These are phyloP conservation scores for Synergus itoensis DNA, from an alignment of 2,888 invertebrate species.

Conservation along the genomic window DNA sequence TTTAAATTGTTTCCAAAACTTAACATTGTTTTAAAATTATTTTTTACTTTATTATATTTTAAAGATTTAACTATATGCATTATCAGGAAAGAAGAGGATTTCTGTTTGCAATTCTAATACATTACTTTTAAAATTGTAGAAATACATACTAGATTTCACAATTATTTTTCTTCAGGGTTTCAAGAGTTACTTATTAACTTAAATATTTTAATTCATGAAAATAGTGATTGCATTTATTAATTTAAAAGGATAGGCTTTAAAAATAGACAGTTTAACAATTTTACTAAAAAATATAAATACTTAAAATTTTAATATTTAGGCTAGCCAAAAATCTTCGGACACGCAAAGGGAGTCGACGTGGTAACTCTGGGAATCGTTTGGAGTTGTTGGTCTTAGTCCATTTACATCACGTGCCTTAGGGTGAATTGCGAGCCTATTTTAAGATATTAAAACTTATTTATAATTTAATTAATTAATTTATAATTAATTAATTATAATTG, in stretches of 20 bases:
- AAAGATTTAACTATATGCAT: too few species aligned
- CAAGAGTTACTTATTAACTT: not conserved
- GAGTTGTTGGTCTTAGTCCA: conserved; percentile 91
- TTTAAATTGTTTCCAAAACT: too few species aligned
- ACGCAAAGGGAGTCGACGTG: conserved; percentile 90
- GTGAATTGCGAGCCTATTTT: conserved; percentile 61
- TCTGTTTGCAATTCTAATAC: too few species aligned
- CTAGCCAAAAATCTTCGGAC: conserved; percentile 90
- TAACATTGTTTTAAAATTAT: too few species aligned
- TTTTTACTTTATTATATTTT: too few species aligned
- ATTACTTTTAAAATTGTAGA: not conserved
- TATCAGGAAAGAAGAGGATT: too few species aligned
- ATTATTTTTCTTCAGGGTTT: too few species aligned
- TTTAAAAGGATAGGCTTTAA: not conserved
- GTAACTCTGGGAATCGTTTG: conserved; percentile 90
- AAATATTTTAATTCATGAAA: not conserved
- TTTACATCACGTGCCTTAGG: conserved; percentile 92
- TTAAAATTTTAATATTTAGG: conserved; percentile 77
- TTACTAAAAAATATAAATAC: not conserved
- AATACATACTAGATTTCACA: not conserved
- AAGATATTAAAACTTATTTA: not conserved
- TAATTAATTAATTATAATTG: too few species aligned
- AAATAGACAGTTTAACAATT: not conserved
- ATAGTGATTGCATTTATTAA: not conserved
- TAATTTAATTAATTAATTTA: too few species aligned